phyloP scores from a whole-genome alignment of 2,888 invertebrate genomes.

The Apeira syringaria region DNA sequence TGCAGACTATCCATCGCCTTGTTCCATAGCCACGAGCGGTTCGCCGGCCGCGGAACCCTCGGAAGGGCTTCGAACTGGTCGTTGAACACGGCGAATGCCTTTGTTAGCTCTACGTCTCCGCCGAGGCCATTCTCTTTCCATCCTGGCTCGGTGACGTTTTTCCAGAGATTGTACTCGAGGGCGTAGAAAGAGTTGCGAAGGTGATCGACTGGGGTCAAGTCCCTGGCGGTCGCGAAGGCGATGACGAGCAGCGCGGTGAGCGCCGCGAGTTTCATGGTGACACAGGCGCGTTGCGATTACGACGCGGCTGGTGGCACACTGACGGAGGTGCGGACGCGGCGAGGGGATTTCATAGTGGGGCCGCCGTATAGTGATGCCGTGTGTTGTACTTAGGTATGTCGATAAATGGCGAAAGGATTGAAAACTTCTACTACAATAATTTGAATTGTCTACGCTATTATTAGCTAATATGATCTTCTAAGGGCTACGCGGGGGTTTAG shows the following conservation, averaged over 20 bases:
- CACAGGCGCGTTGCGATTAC: conserved; percentile 39
- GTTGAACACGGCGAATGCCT: conserved; percentile 82
- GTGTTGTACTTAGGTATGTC: conserved; percentile 26
- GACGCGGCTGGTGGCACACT: conserved; percentile 59
- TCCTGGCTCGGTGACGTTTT: conserved; percentile 64
- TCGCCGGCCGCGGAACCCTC: conserved; percentile 46
- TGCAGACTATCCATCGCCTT: conserved; percentile 84
- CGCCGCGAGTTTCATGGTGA: conserved; percentile 62
- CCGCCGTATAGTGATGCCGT: conserved; percentile 53
- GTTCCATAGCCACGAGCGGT: conserved; percentile 85
- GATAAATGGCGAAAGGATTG: no score
- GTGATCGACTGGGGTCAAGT: conserved; percentile 80
- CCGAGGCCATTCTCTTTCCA: conserved; percentile 62
- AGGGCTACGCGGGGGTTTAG: no score
- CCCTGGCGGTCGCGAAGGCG: conserved; percentile 49
- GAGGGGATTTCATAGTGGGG: conserved; percentile 59
- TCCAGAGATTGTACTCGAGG: conserved; percentile 81
- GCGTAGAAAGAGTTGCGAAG: conserved; percentile 83
- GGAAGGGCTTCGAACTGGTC: conserved; percentile 70
- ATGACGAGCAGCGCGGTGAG: conserved; percentile 55
- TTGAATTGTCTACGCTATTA: no score
- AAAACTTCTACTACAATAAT: no score
- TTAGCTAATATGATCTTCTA: no score
- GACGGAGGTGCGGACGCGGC: conserved; percentile 40
- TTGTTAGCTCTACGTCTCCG: conserved; percentile 83